A percentile compares a stretch with the other conserved stretches of the same genome.
phyloP scores from a whole-genome alignment of 92 coral and sea anemone genomes.

The Paragorgia papillata region DNA sequence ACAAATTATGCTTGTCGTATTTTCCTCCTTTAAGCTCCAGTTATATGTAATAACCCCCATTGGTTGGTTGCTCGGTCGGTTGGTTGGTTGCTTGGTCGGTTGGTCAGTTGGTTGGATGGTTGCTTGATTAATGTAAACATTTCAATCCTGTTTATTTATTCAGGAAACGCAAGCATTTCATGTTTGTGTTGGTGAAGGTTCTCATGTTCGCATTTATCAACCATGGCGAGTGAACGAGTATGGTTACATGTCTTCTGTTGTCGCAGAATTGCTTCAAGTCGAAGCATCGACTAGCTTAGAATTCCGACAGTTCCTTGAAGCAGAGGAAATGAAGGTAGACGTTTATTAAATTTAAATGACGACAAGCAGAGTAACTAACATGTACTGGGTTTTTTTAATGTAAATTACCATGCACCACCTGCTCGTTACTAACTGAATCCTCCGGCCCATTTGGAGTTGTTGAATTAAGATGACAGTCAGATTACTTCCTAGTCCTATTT shows the following conservation, averaged over 20 bases:
- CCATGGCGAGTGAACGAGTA: slow-evolving; percentile 99
- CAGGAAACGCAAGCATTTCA: slow-evolving; percentile 98
- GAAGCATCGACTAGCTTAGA: slow-evolving; percentile 95
- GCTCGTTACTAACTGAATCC: slow-evolving; percentile 1
- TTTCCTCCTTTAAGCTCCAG: no score
- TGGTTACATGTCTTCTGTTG: slow-evolving; percentile 96
- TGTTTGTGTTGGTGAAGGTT: slow-evolving; percentile 86
- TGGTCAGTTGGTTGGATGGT: no score
- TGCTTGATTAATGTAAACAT: no score
- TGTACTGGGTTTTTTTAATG: not conserved
- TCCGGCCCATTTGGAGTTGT: no score
- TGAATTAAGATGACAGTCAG: no score
- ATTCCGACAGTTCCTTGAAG: slow-evolving; percentile 80
- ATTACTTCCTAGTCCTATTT: no score
- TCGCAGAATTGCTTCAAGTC: slow-evolving; percentile 82
- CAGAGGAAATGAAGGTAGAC: slow-evolving; percentile 78
- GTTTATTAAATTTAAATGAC: no score
- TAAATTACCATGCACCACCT: not conserved
- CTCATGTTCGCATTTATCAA: slow-evolving; percentile 82
- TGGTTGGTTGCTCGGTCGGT: no score
- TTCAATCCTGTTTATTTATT: not conserved
- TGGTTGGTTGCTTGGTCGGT: no score
- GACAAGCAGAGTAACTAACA: not conserved
- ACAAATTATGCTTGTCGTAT: no score
- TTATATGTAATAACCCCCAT: no score